Conservation (phyloP, 53 echinoderm and acorn worm species). For the Astropecten irregularis region DNA sequence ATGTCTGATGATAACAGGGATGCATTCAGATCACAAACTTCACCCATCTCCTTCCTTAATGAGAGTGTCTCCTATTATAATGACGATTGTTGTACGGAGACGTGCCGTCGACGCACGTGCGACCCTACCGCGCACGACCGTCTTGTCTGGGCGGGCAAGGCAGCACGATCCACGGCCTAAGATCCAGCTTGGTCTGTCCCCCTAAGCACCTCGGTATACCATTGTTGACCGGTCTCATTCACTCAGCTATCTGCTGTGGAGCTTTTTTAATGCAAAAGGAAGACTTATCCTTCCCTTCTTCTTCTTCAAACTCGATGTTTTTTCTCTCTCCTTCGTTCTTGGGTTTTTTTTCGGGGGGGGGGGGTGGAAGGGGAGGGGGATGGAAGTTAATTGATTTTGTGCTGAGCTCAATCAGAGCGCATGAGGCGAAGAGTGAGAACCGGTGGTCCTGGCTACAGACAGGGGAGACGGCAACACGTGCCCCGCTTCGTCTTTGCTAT, state of each 20-base stretch:
- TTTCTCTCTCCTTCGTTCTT: background rate
- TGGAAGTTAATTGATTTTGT: constrained; percentile 49
- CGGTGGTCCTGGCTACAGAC: constrained; percentile 10
- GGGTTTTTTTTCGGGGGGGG: background rate
- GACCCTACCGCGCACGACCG: constrained; percentile 11
- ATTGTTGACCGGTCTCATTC: constrained; percentile 1
- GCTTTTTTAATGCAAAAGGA: constrained; percentile 15
- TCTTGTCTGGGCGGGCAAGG: background rate
- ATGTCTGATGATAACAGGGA: too few relatives aligned
- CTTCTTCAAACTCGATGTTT: background rate
- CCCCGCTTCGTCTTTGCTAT: constrained; percentile 33
- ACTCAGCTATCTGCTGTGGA: background rate
- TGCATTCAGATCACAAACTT: too few relatives aligned
- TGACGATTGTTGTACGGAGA: too few relatives aligned
- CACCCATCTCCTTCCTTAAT: too few relatives aligned
- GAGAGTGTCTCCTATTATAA: too few relatives aligned
- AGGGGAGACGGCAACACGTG: constrained; percentile 29
- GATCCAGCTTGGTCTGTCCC: background rate
- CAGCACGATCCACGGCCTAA: background rate
- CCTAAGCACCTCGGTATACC: constrained; percentile 1
- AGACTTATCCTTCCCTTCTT: too few relatives aligned
- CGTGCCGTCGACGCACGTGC: constrained; percentile 31
- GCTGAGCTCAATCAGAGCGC: constrained; percentile 34
- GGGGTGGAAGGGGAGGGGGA: too few relatives aligned
- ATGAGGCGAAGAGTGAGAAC: background rate